A percentile compares a stretch with the other conserved stretches of the same genome.
These are phyloP conservation scores for Sinocyclocheilus maitianheensis DNA, from an alignment of 2,113 vertebrate species.

Conservation along the genomic window DNA sequence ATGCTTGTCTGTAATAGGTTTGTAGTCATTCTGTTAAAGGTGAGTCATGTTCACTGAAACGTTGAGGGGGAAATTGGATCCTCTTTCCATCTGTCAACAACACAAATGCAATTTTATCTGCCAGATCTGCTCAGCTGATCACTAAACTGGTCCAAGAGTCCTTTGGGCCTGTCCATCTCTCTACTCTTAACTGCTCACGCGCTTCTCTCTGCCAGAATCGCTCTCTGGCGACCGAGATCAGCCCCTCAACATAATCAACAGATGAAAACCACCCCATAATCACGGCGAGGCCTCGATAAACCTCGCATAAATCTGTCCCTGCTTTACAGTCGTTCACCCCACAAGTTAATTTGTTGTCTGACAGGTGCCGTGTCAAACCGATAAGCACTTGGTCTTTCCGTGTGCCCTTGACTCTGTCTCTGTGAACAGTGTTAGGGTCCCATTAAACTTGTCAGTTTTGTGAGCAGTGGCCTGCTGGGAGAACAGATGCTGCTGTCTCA, in stretches of 20 bases:
- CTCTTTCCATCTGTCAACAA: not conserved
- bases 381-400: slow-evolving; percentile 51
- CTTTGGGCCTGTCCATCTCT: not conserved
- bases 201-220: slow-evolving; percentile 24
- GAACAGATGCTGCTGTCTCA: slow-evolving; percentile 52
- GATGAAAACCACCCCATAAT: slow-evolving; percentile 59
- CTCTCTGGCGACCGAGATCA: not conserved
- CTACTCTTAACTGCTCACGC: not conserved
- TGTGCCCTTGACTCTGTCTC: slow-evolving; percentile 52
- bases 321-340: slow-evolving; percentile 56
- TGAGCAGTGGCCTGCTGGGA: slow-evolving; percentile 35
- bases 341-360: slow-evolving; percentile 72
- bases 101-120: slow-evolving; percentile 18
- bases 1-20: not conserved
- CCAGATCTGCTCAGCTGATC: not conserved
- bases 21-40: not conserved
- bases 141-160: not conserved
- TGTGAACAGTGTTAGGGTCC: slow-evolving; percentile 31
- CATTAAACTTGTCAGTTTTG: slow-evolving; percentile 58
- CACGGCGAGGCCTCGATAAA: slow-evolving; percentile 54
- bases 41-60: slow-evolving; percentile 6
- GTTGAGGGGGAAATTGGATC: not conserved
- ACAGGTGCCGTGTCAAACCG: slow-evolving; percentile 66
- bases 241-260: slow-evolving; percentile 49
- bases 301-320: slow-evolving; percentile 68